Percentiles rank a stretch among this genome's conserved stretches.
phyloP scores from a whole-genome alignment of 2,888 invertebrate genomes.

The Xylocampa areola region DNA sequence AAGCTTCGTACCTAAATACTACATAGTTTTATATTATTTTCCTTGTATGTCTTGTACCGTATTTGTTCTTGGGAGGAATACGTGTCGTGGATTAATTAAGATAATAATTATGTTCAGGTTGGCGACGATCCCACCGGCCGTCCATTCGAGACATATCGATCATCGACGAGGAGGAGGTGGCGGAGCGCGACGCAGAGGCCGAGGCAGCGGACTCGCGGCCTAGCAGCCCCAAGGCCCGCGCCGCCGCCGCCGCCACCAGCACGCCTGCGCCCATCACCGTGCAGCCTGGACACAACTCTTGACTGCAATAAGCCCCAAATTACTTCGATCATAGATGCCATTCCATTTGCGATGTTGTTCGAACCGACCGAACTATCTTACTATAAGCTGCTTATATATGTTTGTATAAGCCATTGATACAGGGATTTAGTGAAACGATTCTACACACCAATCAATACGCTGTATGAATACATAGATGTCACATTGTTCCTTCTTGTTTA shows the following conservation, averaged over 20 bases:
- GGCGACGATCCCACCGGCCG: slow-evolving; percentile 94
- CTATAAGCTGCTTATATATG: slow-evolving; percentile 27
- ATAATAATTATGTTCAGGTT: slow-evolving; percentile 82
- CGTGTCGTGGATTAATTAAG: slow-evolving; percentile 1
- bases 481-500: slow-evolving; percentile 2
- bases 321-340: slow-evolving; percentile 31
- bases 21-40: slow-evolving; percentile 42
- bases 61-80: slow-evolving; percentile 7
- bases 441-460: slow-evolving; percentile 15
- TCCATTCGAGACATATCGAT: slow-evolving; percentile 96
- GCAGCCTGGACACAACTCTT: slow-evolving; percentile 80
- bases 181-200: slow-evolving; percentile 86
- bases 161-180: slow-evolving; percentile 94
- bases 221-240: slow-evolving; percentile 58
- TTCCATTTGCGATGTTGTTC: slow-evolving; percentile 34
- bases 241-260: slow-evolving; percentile 73
- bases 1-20: slow-evolving; percentile 11
- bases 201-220: slow-evolving; percentile 67
- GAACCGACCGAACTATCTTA: slow-evolving; percentile 29
- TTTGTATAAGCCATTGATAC: slow-evolving; percentile 36
- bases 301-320: slow-evolving; percentile 46
- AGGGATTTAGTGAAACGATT: slow-evolving; percentile 40
- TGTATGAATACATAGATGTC: slow-evolving; percentile 1
- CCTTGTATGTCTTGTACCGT: slow-evolving; percentile 20
- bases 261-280: slow-evolving; percentile 83